Evolutionary conservation across 2,113 vertebrate species (phyloP).

Genomic region (Corynorhinus townsendii): DNA sequence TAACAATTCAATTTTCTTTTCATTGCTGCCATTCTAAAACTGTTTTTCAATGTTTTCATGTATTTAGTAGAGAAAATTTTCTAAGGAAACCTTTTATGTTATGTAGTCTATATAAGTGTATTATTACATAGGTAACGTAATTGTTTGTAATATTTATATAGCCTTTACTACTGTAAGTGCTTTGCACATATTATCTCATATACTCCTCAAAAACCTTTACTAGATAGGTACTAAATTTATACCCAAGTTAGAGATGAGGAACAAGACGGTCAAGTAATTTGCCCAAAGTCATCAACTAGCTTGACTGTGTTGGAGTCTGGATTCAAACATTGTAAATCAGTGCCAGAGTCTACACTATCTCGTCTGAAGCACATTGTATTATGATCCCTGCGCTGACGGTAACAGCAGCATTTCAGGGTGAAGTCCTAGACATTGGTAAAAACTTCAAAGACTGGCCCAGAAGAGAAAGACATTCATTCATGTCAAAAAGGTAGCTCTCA

Average conservation of each 20-base stretch:
- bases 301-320: not conserved
- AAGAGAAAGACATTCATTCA: not conserved
- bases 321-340: not conserved
- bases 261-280: not conserved
- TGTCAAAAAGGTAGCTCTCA: not conserved
- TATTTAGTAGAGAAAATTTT: not conserved
- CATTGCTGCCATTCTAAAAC: not conserved
- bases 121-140: not conserved
- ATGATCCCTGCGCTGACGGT: accelerated
- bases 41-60: not conserved
- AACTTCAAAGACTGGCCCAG: not conserved
- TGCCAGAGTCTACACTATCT: not conserved
- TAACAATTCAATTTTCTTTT: not conserved
- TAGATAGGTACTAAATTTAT: not conserved
- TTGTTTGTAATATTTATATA: not conserved
- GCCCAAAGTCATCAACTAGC: not conserved
- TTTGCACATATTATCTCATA: not conserved
- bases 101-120: not conserved
- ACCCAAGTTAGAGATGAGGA: not conserved
- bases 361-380: not conserved
- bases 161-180: not conserved
- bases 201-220: not conserved
- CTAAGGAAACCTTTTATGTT: not conserved
- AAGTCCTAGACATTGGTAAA: not conserved
- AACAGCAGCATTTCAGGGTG: not conserved